A percentile compares a stretch with the other conserved stretches of the same genome.
Conservation (phyloP, 2,113 vertebrate species). For the Pseudopipra pipra region DNA sequence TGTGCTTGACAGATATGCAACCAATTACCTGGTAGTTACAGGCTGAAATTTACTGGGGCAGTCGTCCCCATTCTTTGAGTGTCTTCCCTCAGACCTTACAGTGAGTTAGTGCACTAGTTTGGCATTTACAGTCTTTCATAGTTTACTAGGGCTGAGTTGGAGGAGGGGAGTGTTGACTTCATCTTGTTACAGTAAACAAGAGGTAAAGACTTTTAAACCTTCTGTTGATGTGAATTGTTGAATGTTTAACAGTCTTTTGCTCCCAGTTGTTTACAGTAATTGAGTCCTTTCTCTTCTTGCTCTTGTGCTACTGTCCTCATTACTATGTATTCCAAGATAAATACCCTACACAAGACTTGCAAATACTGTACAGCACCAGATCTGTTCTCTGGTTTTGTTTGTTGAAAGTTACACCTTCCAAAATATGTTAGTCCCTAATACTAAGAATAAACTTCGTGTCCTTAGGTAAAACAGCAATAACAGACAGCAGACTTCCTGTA, state of each 20-base stretch:
- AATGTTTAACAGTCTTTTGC: not conserved
- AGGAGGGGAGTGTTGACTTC: not conserved
- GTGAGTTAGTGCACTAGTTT: not conserved
- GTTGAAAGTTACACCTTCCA: not conserved
- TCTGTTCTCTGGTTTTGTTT: not conserved
- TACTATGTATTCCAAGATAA: not conserved
- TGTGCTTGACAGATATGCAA: not conserved
- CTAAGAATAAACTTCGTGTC: not conserved
- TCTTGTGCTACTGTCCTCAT: not conserved
- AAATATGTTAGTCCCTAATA: not conserved
- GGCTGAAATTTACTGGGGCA: not conserved
- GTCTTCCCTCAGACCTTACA: not conserved
- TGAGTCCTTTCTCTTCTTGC: not conserved
- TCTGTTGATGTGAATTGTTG: not conserved
- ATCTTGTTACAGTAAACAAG: not conserved
- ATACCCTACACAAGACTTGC: not conserved
- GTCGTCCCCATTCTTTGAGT: not conserved
- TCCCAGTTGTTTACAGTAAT: not conserved
- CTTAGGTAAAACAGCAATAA: not conserved
- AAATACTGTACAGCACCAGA: not conserved
- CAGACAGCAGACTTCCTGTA: not conserved
- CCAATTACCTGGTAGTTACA: not conserved
- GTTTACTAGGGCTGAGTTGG: not conserved
- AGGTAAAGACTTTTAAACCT: not conserved
- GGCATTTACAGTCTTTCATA: not conserved